Percentiles rank a stretch among this genome's conserved stretches.
phyloP scores from a whole-genome alignment of 1,140 invertebrate genomes.

The Drosophila oshimai region DNA sequence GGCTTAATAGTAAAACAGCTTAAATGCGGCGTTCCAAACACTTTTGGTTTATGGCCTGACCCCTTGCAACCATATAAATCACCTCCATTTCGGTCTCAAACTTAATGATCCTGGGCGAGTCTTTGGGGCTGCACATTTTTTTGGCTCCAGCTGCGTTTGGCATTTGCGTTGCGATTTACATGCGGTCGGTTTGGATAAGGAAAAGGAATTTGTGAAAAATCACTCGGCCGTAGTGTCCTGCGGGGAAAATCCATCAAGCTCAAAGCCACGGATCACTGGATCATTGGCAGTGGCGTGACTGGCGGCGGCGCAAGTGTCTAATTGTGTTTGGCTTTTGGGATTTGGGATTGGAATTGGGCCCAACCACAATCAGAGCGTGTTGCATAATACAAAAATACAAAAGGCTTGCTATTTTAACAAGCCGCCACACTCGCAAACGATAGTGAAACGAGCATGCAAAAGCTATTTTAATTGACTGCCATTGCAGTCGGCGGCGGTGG shows the following conservation, averaged over 20 bases:
- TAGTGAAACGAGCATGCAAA: constrained; percentile 77
- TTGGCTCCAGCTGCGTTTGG: constrained; percentile 63
- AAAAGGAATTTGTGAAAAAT: constrained; percentile 58
- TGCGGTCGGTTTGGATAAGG: constrained; percentile 5
- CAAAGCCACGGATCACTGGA: constrained; percentile 18
- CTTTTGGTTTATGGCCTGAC: constrained; percentile 65
- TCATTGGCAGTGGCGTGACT: constrained; percentile 56
- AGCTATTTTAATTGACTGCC: constrained; percentile 75
- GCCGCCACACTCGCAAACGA: constrained; percentile 52
- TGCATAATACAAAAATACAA: constrained; percentile 68
- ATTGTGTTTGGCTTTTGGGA: constrained; percentile 58
- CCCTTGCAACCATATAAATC: constrained; percentile 69
- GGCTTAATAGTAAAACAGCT: constrained; percentile 54
- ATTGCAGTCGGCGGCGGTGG: constrained; percentile 12
- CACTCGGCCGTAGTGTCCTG: constrained; percentile 42
- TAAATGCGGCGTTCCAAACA: constrained; percentile 26
- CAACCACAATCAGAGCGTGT: constrained; percentile 79
- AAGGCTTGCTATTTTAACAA: constrained; percentile 68
- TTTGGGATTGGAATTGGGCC: constrained; percentile 28
- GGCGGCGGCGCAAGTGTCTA: constrained; percentile 72
- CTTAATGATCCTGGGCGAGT: constrained; percentile 55
- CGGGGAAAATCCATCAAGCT: constrained; percentile 65
- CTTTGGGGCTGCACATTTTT: constrained; percentile 6
- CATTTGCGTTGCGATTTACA: constrained; percentile 58
- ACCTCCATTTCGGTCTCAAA: constrained; percentile 33